Evolutionary conservation across 2,888 invertebrate genomes (phyloP).

Genomic region (Ormyrus thymus): DNA sequence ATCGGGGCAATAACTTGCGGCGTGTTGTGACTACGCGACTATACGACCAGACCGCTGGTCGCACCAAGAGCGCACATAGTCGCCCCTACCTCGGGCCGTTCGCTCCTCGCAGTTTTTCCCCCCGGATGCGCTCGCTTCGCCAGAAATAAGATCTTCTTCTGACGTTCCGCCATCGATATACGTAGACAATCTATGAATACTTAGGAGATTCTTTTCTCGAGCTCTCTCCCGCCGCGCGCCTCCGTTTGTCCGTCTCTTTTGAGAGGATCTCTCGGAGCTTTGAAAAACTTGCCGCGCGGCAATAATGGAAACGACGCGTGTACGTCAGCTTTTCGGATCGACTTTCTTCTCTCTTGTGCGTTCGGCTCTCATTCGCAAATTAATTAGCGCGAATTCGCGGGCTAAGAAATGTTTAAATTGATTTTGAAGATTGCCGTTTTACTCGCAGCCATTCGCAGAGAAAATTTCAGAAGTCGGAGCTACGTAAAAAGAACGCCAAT

Average conservation of each 20-base stretch:
- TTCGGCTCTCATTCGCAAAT: too few species aligned
- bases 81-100: neutral
- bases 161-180: constrained; percentile 49
- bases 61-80: constrained; percentile 46
- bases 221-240: neutral
- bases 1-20: constrained; percentile 64
- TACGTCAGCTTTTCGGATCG: neutral
- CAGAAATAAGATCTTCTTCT: constrained; percentile 57
- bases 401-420: too few species aligned
- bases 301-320: too few species aligned
- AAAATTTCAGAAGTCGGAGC: neutral
- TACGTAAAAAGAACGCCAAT: constrained; percentile 24
- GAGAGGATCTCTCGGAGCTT: too few species aligned
- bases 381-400: too few species aligned
- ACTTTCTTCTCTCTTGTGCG: neutral
- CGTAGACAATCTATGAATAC: constrained; percentile 48
- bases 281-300: too few species aligned
- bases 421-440: too few species aligned
- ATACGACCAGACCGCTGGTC: constrained; percentile 71
- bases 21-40: constrained; percentile 69
- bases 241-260: neutral
- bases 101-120: constrained; percentile 17
- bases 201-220: constrained; percentile 19
- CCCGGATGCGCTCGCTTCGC: neutral
- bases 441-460: neutral